These are phyloP conservation scores for Ophion ellenae DNA, from an alignment of 2,888 invertebrate species.

Conservation along the genomic window DNA sequence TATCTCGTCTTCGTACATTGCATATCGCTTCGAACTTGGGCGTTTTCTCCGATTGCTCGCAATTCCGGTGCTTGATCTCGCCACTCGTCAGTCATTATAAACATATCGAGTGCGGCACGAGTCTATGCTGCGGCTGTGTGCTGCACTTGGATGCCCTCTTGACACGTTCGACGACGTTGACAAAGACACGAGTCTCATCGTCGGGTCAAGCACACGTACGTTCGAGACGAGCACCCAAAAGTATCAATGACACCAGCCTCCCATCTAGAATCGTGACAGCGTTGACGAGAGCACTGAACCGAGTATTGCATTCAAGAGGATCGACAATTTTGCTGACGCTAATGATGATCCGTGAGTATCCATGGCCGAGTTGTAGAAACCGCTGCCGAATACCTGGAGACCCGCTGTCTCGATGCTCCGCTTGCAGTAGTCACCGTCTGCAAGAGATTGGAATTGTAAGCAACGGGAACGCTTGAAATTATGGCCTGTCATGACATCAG, in stretches of 20 bases:
- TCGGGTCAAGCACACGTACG: conserved; percentile 48
- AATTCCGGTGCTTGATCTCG: conserved; percentile 24
- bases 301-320: conserved; percentile 51
- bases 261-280: conserved; percentile 36
- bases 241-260: conserved; percentile 24
- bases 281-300: conserved; percentile 29
- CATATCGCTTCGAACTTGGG: conserved; percentile 19
- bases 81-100: conserved; percentile 35
- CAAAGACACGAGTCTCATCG: conserved; percentile 28
- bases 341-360: conserved; percentile 48
- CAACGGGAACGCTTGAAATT: conserved; percentile 22
- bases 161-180: conserved; percentile 55
- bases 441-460: conserved; percentile 50
- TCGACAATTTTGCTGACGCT: conserved; percentile 57
- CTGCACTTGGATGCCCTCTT: conserved; percentile 42
- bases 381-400: conserved; percentile 91
- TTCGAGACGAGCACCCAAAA: conserved; percentile 11
- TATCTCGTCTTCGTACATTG: conserved; percentile 5
- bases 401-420: conserved; percentile 95
- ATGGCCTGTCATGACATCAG: neutral
- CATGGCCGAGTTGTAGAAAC: conserved; percentile 89
- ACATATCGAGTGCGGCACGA: conserved; percentile 29
- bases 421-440: conserved; percentile 93
- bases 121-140: neutral
- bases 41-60: conserved; percentile 24